Evolutionary conservation across 1,140 invertebrate species (phyloP).

Genomic region (Drosophila elegans): DNA sequence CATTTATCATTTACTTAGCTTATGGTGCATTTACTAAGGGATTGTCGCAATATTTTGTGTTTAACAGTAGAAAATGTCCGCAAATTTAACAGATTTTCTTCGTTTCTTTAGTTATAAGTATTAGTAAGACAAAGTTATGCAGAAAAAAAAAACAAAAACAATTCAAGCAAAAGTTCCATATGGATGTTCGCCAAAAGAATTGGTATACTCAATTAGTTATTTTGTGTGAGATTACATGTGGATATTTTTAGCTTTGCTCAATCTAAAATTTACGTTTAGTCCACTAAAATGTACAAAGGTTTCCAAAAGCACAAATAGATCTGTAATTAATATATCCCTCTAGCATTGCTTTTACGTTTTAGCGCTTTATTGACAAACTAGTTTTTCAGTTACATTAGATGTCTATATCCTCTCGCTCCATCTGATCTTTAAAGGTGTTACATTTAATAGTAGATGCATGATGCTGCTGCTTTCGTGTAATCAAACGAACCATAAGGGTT

Average conservation of each 20-base stretch:
- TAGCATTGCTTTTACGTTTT: not conserved
- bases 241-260: slow-evolving; percentile 3
- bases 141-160: too few species aligned
- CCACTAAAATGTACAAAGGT: not conserved
- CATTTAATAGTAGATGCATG: not conserved
- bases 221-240: not conserved
- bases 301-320: not conserved
- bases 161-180: too few species aligned
- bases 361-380: slow-evolving; percentile 30
- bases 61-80: too few species aligned
- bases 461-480: not conserved
- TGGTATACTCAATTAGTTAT: too few species aligned
- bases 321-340: not conserved
- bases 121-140: too few species aligned
- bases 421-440: not conserved
- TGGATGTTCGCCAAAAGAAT: too few species aligned
- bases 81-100: too few species aligned
- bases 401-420: not conserved
- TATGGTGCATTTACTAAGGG: not conserved
- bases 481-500: not conserved
- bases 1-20: not conserved
- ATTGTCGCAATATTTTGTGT: not conserved
- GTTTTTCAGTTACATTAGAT: slow-evolving; percentile 12
- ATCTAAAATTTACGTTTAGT: not conserved
- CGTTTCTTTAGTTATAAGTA: too few species aligned